Evolutionary conservation across 2,113 vertebrate species (phyloP).

Genomic region (Clarias gariepinus): DNA sequence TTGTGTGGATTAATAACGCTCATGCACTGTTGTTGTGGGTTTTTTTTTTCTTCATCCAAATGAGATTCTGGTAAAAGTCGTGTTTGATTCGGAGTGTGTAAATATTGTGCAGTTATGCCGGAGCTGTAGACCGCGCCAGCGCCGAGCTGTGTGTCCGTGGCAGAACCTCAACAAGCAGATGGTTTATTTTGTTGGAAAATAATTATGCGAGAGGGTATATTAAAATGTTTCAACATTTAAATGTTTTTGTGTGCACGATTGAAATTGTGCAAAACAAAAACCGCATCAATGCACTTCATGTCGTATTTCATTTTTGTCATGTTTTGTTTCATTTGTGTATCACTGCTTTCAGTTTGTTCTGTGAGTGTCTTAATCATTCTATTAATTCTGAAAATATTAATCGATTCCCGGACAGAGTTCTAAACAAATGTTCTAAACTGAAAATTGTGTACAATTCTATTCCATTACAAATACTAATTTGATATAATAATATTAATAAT

Average conservation of each 20-base stretch:
- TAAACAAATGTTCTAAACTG: not conserved
- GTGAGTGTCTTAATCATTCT: not conserved
- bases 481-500: slow-evolving; percentile 16
- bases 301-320: not conserved
- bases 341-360: too few species aligned
- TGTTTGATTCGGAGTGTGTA: not conserved
- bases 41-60: not conserved
- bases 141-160: not conserved
- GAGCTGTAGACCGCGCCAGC: not conserved
- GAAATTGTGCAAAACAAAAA: not conserved
- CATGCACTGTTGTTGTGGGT: not conserved
- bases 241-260: not conserved
- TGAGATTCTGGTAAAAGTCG: too few species aligned
- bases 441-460: not conserved
- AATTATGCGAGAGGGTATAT: not conserved
- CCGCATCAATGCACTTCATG: not conserved
- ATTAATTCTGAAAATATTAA: not conserved
- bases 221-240: not conserved
- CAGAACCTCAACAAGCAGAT: not conserved
- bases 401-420: not conserved
- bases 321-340: not conserved
- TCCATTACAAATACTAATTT: slow-evolving; percentile 17
- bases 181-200: not conserved
- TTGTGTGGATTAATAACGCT: not conserved
- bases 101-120: not conserved